These are phyloP conservation scores for Silurus aristotelis DNA, from an alignment of 2,797 vertebrate species.

Conservation along the genomic window DNA sequence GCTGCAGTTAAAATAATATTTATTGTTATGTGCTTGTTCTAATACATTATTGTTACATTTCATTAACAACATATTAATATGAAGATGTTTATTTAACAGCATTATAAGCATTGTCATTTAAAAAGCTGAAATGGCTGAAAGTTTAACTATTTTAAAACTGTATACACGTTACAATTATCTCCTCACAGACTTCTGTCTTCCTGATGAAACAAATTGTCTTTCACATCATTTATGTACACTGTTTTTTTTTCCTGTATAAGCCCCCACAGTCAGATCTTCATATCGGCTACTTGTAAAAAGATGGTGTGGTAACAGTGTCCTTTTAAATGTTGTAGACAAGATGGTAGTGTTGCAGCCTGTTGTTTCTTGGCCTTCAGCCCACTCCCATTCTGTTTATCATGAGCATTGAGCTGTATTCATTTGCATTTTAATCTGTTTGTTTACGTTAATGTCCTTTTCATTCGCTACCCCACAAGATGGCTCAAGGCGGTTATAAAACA, in stretches of 20 bases:
- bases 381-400: conserved; percentile 12
- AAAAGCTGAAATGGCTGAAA: background rate
- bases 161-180: background rate
- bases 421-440: conserved; percentile 23
- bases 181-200: background rate
- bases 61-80: background rate
- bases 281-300: conserved; percentile 32
- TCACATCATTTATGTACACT: too few relatives aligned
- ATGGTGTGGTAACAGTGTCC: conserved; percentile 32
- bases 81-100: background rate
- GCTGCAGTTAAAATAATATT: background rate
- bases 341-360: conserved; percentile 18
- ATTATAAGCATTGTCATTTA: background rate
- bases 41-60: background rate
- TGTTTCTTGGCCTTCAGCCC: conserved; percentile 15
- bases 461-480: conserved; percentile 1
- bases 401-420: conserved; percentile 12
- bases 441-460: conserved; percentile 20
- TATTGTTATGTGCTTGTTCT: background rate
- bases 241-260: background rate
- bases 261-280: conserved; percentile 18
- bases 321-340: conserved; percentile 39
- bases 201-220: background rate
- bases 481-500: background rate
- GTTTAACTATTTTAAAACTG: background rate